Base-by-base conservation (phyloP, 2,888 invertebrate species). In the Girardia tigrina region DNA sequence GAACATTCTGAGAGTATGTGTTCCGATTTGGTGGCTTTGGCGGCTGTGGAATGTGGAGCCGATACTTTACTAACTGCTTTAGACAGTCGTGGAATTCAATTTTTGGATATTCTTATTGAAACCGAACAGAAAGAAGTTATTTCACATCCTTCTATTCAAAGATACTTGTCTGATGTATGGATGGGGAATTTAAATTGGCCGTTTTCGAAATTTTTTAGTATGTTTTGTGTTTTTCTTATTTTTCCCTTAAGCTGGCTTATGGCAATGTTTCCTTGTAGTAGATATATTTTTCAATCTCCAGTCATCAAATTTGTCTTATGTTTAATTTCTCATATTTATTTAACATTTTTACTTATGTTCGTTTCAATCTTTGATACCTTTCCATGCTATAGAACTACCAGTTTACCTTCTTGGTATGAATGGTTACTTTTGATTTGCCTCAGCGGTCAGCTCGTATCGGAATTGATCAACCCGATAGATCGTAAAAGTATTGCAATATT, bases 221-320 rank as follows among this genome's bases (percentile, higher is more conserved):
- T 94, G 81, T 74, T 80, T n/a, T 77, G 79, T 2, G 89, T 90
- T 79, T 92, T 97, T 83, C n/a, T 56, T 20, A 86, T 94, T 75
- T 92, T 92, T 82, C 98, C 98, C 42, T 92, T 95, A 4, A 90
- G 97, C 29, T 98, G 95, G 95, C 87, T 95, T 79, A 90, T 91
- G 73, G 92, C 95, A 84, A 94, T 94, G 78, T 88, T 95, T 82
- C 95, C 95, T 73, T 20, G n/a, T n/a, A 23, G 56, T 4, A 56
- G n/a, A 56, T 20, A 20, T n/a, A n/a, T 56, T 56, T 56, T 56
- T 23, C 92, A 94, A 87, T 92, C 97, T 81, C 98, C 98, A 77
- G 95, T 98, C 82, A 94, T 99, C 82, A 98, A 98, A 86, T 99
- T 98, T 86, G 95, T 97, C 91, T 94, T 95, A 70, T 97, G 98